Percentiles rank a stretch among this genome's conserved stretches.
Evolutionary conservation across 1,140 invertebrate genomes (phyloP).

Genomic region (Brachionus angularis): DNA sequence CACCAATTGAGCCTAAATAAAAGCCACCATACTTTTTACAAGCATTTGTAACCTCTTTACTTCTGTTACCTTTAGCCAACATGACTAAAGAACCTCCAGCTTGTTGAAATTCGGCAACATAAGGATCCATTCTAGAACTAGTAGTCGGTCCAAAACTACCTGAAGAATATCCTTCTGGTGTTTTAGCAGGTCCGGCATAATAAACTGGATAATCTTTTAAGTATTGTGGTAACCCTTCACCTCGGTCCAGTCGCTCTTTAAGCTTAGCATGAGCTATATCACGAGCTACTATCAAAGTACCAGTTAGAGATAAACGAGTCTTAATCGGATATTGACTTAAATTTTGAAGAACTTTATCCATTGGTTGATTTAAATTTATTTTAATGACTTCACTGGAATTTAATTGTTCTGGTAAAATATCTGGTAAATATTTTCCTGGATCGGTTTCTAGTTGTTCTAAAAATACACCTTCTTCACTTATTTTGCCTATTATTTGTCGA

Average conservation of each 20-base stretch:
- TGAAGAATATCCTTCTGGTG: slow-evolving; percentile 57
- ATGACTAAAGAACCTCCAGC: slow-evolving; percentile 58
- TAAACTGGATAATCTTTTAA: slow-evolving; percentile 58
- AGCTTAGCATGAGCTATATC: slow-evolving; percentile 59
- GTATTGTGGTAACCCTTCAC: slow-evolving; percentile 56
- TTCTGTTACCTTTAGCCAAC: slow-evolving; percentile 59
- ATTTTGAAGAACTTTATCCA: slow-evolving; percentile 51
- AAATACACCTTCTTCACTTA: slow-evolving; percentile 56
- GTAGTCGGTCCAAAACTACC: slow-evolving; percentile 60
- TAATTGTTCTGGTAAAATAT: slow-evolving; percentile 51
- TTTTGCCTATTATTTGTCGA: slow-evolving; percentile 57
- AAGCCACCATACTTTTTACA: slow-evolving; percentile 58
- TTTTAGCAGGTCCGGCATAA: slow-evolving; percentile 59
- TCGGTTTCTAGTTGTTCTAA: slow-evolving; percentile 58
- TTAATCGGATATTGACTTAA: slow-evolving; percentile 53
- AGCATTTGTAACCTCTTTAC: slow-evolving; percentile 55
- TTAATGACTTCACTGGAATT: slow-evolving; percentile 54
- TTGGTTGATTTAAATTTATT: slow-evolving; percentile 55
- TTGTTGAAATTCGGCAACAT: slow-evolving; percentile 57
- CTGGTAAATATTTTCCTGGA: slow-evolving; percentile 57
- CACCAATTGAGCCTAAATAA: slow-evolving; percentile 58
- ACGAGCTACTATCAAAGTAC: slow-evolving; percentile 57
- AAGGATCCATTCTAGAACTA: slow-evolving; percentile 58
- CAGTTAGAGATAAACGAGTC: slow-evolving; percentile 54
- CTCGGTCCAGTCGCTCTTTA: slow-evolving; percentile 54